Evolutionary conservation across 2,797 vertebrate genomes (phyloP).

Genomic region (Mus minutoides): DNA sequence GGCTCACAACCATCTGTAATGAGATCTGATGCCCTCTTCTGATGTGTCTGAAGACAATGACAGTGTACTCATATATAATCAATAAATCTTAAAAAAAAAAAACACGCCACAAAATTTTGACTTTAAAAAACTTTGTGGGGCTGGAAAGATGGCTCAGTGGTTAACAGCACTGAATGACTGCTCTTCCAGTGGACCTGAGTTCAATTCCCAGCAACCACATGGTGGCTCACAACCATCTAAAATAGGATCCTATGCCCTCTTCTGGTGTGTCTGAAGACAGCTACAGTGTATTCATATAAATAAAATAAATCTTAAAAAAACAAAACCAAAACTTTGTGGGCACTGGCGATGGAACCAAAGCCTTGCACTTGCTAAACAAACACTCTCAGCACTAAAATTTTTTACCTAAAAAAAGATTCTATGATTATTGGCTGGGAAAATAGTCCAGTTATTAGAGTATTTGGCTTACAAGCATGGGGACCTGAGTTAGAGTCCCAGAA

Average conservation of each 20-base stretch:
- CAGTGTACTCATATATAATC: background rate
- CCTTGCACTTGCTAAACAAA: background rate
- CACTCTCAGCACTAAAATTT: background rate
- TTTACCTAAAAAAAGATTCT: background rate
- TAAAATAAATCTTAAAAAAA: too few relatives aligned
- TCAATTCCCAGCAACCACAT: too few relatives aligned
- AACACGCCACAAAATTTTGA: background rate
- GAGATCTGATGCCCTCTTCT: background rate
- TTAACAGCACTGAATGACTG: too few relatives aligned
- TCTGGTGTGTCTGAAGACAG: too few relatives aligned
- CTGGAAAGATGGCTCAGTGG: too few relatives aligned
- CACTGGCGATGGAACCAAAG: background rate
- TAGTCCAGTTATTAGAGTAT: background rate
- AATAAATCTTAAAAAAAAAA: too few relatives aligned
- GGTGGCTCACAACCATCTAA: too few relatives aligned
- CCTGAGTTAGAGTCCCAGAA: background rate
- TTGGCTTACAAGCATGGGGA: background rate
- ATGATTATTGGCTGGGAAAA: background rate
- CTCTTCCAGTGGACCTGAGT: too few relatives aligned
- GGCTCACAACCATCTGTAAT: background rate
- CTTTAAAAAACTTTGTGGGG: constrained; percentile 28
- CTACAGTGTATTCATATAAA: too few relatives aligned
- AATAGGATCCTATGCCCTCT: too few relatives aligned
- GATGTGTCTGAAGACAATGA: background rate
- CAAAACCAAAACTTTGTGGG: too few relatives aligned